phyloP scores from a whole-genome alignment of 2,113 vertebrate species.

The Pterocles gutturalis region DNA sequence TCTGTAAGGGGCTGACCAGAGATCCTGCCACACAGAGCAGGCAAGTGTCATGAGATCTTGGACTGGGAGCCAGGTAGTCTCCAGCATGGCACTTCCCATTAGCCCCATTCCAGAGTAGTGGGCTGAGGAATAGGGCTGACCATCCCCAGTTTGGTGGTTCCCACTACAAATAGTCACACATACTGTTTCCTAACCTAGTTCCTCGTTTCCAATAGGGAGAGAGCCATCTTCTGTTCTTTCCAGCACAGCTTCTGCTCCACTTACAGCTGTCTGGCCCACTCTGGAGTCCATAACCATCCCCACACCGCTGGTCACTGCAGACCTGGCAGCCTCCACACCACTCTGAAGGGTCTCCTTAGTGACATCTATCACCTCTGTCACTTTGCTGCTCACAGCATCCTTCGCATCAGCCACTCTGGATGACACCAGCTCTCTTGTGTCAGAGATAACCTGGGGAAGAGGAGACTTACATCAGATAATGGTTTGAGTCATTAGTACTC shows the following conservation, averaged over 20 bases:
- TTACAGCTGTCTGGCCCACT: constrained; percentile 77
- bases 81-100: not conserved
- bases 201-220: constrained; percentile 83
- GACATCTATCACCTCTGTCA: constrained; percentile 38
- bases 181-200: constrained; percentile 79
- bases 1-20: not conserved
- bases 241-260: constrained; percentile 75
- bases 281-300: constrained; percentile 61
- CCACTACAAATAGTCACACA: fast-evolving
- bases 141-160: not conserved
- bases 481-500: too few species aligned
- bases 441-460: constrained; percentile 77
- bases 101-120: not conserved
- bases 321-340: constrained; percentile 78
- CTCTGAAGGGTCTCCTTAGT: constrained; percentile 76
- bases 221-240: constrained; percentile 76
- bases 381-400: constrained; percentile 68
- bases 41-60: not conserved
- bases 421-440: constrained; percentile 77
- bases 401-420: constrained; percentile 77
- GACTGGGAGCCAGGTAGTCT: not conserved
- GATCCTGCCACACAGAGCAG: fast-evolving
- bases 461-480: not conserved
- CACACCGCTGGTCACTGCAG: constrained; percentile 67
- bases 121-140: not conserved